Percentiles rank a stretch among this genome's conserved stretches.
phyloP scores from a whole-genome alignment of 2,797 vertebrate genomes.

The Otus scops region DNA sequence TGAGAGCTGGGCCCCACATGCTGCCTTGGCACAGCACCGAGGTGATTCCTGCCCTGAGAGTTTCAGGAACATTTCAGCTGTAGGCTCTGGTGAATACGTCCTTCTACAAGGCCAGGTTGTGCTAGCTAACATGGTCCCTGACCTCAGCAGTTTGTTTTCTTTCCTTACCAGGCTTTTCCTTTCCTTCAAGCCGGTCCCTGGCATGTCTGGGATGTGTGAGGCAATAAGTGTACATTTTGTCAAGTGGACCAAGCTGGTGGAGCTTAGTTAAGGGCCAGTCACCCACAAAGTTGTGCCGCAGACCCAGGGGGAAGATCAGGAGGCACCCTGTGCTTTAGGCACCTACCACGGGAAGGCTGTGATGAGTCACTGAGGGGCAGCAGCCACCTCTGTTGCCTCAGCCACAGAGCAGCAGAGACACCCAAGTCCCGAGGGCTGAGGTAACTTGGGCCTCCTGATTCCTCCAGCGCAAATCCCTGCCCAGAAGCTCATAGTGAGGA shows the following conservation, averaged over 20 bases:
- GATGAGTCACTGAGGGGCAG: not conserved
- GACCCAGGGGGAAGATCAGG: not conserved
- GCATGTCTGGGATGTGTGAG: not conserved
- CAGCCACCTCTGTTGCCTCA: not conserved
- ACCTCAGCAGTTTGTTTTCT: not conserved
- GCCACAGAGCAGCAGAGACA: not conserved
- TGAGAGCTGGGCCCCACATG: not conserved
- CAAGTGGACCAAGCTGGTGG: not conserved
- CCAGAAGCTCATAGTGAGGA: not conserved
- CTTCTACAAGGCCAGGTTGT: not conserved
- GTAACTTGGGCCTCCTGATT: not conserved
- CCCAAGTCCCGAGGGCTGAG: not conserved
- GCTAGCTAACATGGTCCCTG: not conserved
- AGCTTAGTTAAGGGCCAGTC: not conserved
- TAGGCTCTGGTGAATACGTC: fast-evolving
- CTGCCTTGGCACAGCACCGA: fast-evolving
- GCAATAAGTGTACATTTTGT: not conserved
- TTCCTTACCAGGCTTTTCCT: not conserved
- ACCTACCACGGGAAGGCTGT: fast-evolving
- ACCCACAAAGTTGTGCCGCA: not conserved
- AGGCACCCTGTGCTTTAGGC: not conserved
- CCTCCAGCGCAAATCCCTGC: not conserved
- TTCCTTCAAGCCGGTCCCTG: not conserved
- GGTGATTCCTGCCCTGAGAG: not conserved
- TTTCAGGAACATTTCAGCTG: not conserved